A percentile compares a stretch with the other conserved stretches of the same genome.
Conservation (phyloP, 30 jellyfish, hydroid and myxozoan genomes). For the Hydra vulgaris region DNA sequence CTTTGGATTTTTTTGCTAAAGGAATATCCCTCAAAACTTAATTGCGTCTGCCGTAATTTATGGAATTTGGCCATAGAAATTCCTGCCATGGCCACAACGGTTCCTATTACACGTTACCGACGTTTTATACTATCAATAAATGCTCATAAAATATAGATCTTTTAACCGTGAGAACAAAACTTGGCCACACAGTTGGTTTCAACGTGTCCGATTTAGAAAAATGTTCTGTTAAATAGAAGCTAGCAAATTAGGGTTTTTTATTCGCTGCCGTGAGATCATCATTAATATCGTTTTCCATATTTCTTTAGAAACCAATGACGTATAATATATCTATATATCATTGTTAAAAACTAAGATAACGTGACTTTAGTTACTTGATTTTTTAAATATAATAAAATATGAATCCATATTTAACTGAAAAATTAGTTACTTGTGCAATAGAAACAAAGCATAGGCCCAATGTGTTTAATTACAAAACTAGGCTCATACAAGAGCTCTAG, state of each 20-base stretch:
- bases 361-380: background rate
- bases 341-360: background rate
- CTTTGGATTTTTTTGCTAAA: background rate
- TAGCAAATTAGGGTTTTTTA: background rate
- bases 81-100: background rate
- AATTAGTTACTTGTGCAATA: background rate
- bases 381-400: too few relatives aligned
- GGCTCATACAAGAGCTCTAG: background rate
- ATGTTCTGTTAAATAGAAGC: background rate
- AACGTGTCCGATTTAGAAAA: background rate
- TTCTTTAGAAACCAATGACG: too few relatives aligned
- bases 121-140: background rate
- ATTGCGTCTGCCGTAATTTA: background rate
- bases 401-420: background rate
- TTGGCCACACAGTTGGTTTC: background rate
- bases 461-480: background rate
- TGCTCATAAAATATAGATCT: background rate
- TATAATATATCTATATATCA: too few relatives aligned
- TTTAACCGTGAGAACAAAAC: background rate
- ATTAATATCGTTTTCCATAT: background rate
- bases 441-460: background rate
- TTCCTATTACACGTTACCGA: background rate
- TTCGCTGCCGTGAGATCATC: background rate
- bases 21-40: background rate
- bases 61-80: background rate